phyloP scores from a whole-genome alignment of 2,888 invertebrate species.

The Pristionchus arcanus region DNA sequence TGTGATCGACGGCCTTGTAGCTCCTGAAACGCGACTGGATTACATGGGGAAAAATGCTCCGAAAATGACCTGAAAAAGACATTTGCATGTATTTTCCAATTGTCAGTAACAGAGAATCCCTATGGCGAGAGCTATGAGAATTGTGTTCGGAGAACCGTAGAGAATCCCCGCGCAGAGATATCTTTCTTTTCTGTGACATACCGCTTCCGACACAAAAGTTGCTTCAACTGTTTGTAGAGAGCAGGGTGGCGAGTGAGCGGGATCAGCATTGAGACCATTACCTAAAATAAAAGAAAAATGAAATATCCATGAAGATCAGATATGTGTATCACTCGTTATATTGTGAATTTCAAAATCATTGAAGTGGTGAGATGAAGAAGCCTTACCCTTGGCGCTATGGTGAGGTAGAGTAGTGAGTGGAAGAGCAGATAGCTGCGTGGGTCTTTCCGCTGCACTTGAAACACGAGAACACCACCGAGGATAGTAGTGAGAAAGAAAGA shows the following conservation, averaged over 20 bases:
- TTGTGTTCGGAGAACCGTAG: neutral
- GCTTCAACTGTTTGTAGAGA: neutral
- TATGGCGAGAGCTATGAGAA: neutral
- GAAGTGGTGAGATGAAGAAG: no score
- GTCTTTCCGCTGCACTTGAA: slow-evolving; percentile 17
- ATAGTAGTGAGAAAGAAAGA: neutral
- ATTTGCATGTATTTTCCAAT: neutral
- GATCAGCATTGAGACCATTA: slow-evolving; percentile 10
- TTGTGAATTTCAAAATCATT: no score
- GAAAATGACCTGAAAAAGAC: neutral
- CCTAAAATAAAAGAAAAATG: neutral
- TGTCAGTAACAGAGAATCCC: neutral
- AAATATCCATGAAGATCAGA: no score
- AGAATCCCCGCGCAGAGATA: neutral
- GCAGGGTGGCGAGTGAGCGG: slow-evolving; percentile 17
- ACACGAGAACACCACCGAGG: neutral
- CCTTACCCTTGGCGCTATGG: slow-evolving; percentile 16
- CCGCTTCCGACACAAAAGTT: neutral
- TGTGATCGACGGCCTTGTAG: neutral
- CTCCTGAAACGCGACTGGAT: neutral
- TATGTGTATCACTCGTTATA: no score
- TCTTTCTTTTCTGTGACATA: neutral
- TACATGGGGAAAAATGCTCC: neutral
- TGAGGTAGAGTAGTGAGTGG: slow-evolving; percentile 26
- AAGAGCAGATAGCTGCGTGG: slow-evolving; percentile 28